These are phyloP conservation scores for Pterostichus madidus DNA, from an alignment of 2,888 invertebrate genomes.

Conservation along the genomic window DNA sequence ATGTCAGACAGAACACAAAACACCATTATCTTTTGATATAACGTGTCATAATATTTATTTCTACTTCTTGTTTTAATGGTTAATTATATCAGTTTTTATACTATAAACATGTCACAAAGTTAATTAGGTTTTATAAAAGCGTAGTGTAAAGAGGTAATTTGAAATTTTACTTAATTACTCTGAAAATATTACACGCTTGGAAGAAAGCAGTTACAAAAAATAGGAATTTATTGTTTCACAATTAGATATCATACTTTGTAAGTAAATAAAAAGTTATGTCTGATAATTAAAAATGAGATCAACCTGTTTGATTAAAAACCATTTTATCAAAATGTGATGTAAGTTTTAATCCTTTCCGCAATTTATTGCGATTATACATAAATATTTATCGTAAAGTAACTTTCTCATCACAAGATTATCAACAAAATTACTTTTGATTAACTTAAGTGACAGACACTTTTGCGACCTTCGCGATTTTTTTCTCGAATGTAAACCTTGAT, in stretches of 20 bases:
- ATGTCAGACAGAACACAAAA: not conserved
- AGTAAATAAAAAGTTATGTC: not conserved
- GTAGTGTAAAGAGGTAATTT: slow-evolving; percentile 3
- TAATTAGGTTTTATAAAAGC: slow-evolving; percentile 30
- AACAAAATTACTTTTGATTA: no score
- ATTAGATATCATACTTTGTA: slow-evolving; percentile 5
- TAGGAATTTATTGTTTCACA: slow-evolving; percentile 32
- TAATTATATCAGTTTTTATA: slow-evolving; percentile 26
- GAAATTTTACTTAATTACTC: slow-evolving; percentile 44
- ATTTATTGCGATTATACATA: not conserved
- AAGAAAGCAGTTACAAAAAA: not conserved
- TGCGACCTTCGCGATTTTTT: no score
- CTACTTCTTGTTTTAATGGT: slow-evolving; percentile 11
- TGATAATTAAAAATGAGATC: not conserved
- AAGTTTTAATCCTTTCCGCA: not conserved
- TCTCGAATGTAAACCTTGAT: no score
- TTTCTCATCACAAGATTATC: no score
- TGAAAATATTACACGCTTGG: slow-evolving; percentile 11
- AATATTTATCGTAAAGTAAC: no score
- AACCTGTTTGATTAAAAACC: not conserved
- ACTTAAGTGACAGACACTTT: no score
- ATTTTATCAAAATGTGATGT: not conserved
- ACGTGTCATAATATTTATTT: slow-evolving; percentile 10
- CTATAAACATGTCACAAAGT: slow-evolving; percentile 31
- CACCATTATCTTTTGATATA: slow-evolving; percentile 12